Conservation (phyloP, 2,113 vertebrate species). For the Vanacampus margaritifer region DNA sequence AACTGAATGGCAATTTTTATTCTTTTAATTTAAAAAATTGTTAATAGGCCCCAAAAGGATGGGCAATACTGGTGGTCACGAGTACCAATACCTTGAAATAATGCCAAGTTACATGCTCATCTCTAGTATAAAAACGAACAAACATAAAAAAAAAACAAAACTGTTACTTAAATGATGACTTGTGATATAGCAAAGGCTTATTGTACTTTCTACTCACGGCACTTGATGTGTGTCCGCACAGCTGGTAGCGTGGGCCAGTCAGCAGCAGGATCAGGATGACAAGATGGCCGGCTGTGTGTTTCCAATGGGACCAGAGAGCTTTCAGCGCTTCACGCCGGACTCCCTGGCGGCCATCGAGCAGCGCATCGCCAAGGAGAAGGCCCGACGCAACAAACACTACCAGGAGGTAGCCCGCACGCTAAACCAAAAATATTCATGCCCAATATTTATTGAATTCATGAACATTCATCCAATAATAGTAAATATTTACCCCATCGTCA, state of each 20-base stretch:
- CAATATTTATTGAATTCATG: too few relatives aligned
- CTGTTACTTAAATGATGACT: neutral
- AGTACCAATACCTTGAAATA: too few relatives aligned
- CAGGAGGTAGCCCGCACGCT: constrained; percentile 43
- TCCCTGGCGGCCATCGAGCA: constrained; percentile 68
- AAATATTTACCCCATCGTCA: neutral
- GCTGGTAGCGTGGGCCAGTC: constrained; percentile 54
- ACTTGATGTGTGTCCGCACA: constrained; percentile 14
- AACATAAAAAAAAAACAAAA: neutral
- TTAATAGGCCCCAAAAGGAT: too few relatives aligned
- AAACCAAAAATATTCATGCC: neutral
- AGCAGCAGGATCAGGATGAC: constrained; percentile 70
- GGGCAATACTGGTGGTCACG: too few relatives aligned
- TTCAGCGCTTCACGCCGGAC: constrained; percentile 71
- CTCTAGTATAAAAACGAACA: too few relatives aligned
- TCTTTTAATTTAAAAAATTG: too few relatives aligned
- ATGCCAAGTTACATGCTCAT: too few relatives aligned
- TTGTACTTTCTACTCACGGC: neutral
- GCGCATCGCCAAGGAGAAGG: constrained; percentile 60
- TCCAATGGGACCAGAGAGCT: constrained; percentile 71
- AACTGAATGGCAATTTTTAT: too few relatives aligned
- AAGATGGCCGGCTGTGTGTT: constrained; percentile 71
- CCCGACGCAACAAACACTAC: constrained; percentile 53
- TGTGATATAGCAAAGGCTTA: neutral
- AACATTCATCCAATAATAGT: too few relatives aligned